Base-by-base conservation (phyloP, 2,113 vertebrate species). In the Corythoichthys haematopterus region DNA sequence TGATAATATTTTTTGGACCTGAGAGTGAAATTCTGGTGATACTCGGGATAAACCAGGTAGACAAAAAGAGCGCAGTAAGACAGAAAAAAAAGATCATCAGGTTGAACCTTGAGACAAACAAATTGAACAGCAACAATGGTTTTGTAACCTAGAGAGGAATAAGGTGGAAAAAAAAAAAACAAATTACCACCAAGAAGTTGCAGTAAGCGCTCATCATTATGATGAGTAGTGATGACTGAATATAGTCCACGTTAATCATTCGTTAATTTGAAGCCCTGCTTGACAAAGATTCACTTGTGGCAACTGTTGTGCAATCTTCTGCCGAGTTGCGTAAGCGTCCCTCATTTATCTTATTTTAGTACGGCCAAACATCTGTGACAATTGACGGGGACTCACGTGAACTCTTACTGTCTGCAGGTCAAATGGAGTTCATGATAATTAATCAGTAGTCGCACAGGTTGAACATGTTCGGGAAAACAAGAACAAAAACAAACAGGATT, bases 131-230 rank as follows among this genome's bases (percentile, higher is more conserved):
- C 13, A 57, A 15, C 55, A 36, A 1, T 57, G 11, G 1, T 28
- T 55, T 20, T 43, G 40, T 3, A 55, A 55, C 52, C 52, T 16
- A 4, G 13, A 14, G 47, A 15, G 14, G 14, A 50, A 50, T 1
- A 16, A 50, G 14, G 4, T 15, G 12, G 14, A 15, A 12, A 50
- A 13, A 50, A 50, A 50, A 50, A 48, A 14, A 48, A 52, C 50
- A 52, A 52, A 52, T 12, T 9, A 55, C 6, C 52, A 3, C 3
- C n/a, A 55, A 11, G 3, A 33, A 3, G 8, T 28, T 10, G 52
- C 28, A 3, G 8, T 52, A 51, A 78, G 72, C 70, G 72, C 71
- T 79, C 75, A 65, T 70, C 73, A 86, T 84, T 83, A 43, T 81
- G 78, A 7, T 14, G 12, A 66, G 65, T 43, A 66, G 77, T 69